These are phyloP conservation scores for Atherix ibis DNA, from an alignment of 2,888 invertebrate genomes.

Conservation along the genomic window DNA sequence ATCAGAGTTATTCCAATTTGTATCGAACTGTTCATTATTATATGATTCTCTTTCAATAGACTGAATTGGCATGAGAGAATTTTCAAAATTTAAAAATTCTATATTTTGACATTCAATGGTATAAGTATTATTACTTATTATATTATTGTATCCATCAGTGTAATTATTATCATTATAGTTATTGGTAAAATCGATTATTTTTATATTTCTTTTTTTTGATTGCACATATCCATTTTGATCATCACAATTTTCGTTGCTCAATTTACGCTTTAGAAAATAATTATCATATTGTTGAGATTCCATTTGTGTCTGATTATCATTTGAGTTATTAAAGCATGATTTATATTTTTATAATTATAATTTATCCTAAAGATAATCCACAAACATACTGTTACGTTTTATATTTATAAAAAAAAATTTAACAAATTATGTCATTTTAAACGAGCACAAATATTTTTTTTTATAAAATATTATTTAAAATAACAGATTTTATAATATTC, in stretches of 20 bases:
- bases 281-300: constrained; percentile 18
- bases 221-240: constrained; percentile 9
- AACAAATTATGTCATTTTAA: background rate
- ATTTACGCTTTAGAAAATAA: constrained; percentile 26
- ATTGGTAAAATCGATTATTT: no score
- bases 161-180: no score
- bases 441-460: background rate
- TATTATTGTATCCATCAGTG: constrained; percentile 3
- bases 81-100: constrained; percentile 17
- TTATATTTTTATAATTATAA: background rate
- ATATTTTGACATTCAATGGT: constrained; percentile 8
- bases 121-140: constrained; percentile 4
- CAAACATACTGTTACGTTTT: background rate
- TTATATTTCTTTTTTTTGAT: constrained; percentile 15
- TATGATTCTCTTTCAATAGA: constrained; percentile 23
- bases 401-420: constrained; percentile 1
- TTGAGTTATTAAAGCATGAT: constrained; percentile 15
- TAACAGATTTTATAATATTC: background rate
- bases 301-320: constrained; percentile 5
- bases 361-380: background rate
- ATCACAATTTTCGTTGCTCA: constrained; percentile 11
- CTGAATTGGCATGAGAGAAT: constrained; percentile 17
- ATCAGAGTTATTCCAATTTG: constrained; percentile 23
- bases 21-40: constrained; percentile 15
- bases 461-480: background rate